A percentile compares a stretch with the other conserved stretches of the same genome.
These are phyloP conservation scores for Cantharis rufa DNA, from an alignment of 2,888 invertebrate genomes.

Conservation along the genomic window DNA sequence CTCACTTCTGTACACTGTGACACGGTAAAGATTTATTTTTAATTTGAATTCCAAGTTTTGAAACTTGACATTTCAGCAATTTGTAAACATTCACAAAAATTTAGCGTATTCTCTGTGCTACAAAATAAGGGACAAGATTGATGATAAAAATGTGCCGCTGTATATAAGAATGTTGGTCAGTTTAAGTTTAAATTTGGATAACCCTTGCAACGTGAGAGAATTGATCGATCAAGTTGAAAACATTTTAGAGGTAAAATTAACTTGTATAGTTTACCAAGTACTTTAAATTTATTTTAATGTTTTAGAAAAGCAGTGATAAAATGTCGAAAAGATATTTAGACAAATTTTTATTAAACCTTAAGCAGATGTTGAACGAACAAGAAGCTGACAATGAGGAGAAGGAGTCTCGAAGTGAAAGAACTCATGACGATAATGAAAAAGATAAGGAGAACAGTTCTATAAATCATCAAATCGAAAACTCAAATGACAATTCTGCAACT, in stretches of 20 bases:
- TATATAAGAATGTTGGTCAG: conserved; percentile 26
- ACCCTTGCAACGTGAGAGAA: conserved; percentile 13
- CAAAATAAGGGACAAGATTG: conserved; percentile 24
- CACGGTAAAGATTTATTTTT: neutral
- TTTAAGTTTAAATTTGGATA: conserved; percentile 19
- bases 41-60: neutral
- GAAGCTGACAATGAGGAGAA: neutral
- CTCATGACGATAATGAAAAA: neutral
- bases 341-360: conserved; percentile 14
- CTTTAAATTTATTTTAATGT: neutral
- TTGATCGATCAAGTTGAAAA: conserved; percentile 18
- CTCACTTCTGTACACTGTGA: conserved; percentile 10
- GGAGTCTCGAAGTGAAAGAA: neutral
- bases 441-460: neutral
- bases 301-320: conserved; percentile 21
- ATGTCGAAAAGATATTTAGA: conserved; percentile 6
- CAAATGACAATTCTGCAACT: neutral
- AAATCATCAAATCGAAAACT: neutral
- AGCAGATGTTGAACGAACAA: neutral
- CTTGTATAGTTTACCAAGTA: neutral
- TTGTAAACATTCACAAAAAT: conserved; percentile 28
- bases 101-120: conserved; percentile 24
- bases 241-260: conserved; percentile 13
- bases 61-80: conserved; percentile 1
- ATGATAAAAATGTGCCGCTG: conserved; percentile 19